Evolutionary conservation across 2,888 invertebrate genomes (phyloP), one percentile per base, ranked within the genome.

Genomic region (Cerastis leucographa): DNA sequence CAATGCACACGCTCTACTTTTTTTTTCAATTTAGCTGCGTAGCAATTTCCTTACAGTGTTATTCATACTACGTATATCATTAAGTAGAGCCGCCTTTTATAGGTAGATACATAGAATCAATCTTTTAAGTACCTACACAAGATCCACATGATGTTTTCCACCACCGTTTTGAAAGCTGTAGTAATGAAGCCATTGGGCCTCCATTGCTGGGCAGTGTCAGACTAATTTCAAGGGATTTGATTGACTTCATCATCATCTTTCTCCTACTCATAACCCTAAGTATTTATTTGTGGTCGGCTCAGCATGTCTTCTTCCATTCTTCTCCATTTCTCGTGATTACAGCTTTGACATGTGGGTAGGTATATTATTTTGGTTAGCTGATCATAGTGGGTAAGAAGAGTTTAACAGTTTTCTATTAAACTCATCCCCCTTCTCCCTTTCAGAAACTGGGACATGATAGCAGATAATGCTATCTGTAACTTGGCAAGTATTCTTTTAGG

Each of bases 1-100:
- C 54, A 74, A 71, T 70, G 74, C 74, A 64, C 80, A 84, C 85
- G 87, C 69, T 84, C 84, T 67, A 74, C 83, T 87, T 84, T 84
- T 83, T 79, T 85, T 81, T 54, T 25, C 25, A 40, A 49, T 59
- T 68, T 62, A 65, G 17, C 40, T 69, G 14, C 84, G 54, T 62
- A 61, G 29, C 44, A 56, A 72, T 86, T 85, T 86, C 61, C 78
- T 78, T 73, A n/a, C 61, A 80, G 66, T 72, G 22, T 61, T 72
- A 66, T 72, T 80, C 65, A 42, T 80, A 80, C 80, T 80, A 42
- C 64, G 42, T 64, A 14, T 46, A 61, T 46, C 29, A 29, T 35
- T 35, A 44, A 56, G n/a, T 42, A n/a, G 4, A 17, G 4, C n/a
- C 9, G 64, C 19, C 35, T 61, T 35, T 29, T 29, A 29, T 29